Conservation (phyloP, 1,140 invertebrate genomes). For the Periplaneta americana region DNA sequence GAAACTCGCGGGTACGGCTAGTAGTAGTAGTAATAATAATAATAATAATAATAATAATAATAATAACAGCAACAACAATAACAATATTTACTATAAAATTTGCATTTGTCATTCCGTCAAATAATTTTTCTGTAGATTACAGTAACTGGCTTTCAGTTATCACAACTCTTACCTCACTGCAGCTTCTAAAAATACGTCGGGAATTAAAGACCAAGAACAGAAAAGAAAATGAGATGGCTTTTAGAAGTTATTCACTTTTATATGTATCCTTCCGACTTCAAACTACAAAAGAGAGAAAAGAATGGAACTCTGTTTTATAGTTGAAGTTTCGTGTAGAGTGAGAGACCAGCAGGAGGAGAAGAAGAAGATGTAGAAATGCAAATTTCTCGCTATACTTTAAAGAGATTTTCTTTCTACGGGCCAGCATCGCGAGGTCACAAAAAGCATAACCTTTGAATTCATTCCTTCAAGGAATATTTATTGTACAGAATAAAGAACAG, state of each 20-base stretch:
- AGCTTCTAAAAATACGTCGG: no score
- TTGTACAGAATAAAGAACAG: no score
- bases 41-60: no score
- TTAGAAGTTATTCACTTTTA: neutral
- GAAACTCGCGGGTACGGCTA: no score
- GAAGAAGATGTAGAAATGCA: neutral
- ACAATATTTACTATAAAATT: no score
- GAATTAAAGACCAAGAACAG: neutral
- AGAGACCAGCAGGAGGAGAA: neutral
- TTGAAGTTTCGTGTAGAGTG: neutral
- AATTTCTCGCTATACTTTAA: neutral
- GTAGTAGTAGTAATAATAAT: no score
- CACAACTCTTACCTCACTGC: no score
- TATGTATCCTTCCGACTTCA: neutral
- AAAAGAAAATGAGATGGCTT: neutral
- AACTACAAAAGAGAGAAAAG: neutral
- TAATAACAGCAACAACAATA: no score
- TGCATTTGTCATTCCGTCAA: no score
- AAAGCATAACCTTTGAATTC: neutral
- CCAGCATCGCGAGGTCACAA: neutral
- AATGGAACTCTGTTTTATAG: neutral
- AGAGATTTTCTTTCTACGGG: neutral
- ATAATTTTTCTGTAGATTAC: no score
- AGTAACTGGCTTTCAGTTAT: no score
- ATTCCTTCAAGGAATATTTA: neutral